A percentile compares a stretch with the other conserved stretches of the same genome.
These are phyloP conservation scores for Tricholaema leucomelas DNA, from an alignment of 2,113 vertebrate species.

Conservation along the genomic window DNA sequence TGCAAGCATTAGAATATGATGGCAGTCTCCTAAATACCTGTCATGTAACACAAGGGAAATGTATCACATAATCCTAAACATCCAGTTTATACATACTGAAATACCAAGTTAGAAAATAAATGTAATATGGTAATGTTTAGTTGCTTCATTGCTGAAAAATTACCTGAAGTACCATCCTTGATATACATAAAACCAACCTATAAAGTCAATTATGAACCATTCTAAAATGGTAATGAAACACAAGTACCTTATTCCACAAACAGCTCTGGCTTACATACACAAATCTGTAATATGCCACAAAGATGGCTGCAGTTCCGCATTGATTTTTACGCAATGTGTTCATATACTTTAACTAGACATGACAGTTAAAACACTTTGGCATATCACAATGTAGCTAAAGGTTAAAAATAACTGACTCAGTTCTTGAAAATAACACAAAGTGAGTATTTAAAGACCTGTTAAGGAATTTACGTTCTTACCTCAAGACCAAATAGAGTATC, in stretches of 20 bases:
- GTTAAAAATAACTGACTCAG: not conserved
- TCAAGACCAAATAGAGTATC: not conserved
- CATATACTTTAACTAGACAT: not conserved
- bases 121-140: not conserved
- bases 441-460: not conserved
- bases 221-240: not conserved
- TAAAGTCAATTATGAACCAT: not conserved
- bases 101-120: not conserved
- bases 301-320: not conserved
- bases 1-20: not conserved
- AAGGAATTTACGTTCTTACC: not conserved
- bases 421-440: not conserved
- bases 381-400: not conserved
- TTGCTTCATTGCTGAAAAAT: not conserved
- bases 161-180: not conserved
- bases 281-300: not conserved
- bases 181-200: not conserved
- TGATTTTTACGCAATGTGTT: not conserved
- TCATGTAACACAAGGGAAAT: not conserved
- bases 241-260: not conserved
- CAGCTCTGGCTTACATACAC: not conserved
- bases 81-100: not conserved
- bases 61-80: not conserved
- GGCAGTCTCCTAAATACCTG: not conserved
- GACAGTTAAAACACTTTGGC: not conserved